phyloP scores from a whole-genome alignment of 1,140 invertebrate genomes.

The Diprion similis region DNA sequence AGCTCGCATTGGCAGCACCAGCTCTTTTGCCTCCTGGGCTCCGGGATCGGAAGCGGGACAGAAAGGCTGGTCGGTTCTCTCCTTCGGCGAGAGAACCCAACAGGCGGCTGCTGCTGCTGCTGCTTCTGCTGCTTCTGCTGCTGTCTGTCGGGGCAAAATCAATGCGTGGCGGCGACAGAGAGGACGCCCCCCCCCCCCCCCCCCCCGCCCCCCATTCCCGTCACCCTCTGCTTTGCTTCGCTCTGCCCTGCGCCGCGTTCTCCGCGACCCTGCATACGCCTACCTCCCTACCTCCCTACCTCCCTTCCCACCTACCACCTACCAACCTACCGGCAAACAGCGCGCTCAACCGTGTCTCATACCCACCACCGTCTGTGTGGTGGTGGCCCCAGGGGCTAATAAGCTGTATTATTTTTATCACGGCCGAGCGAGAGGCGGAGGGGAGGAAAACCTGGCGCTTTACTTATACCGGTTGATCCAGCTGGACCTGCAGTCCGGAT shows the following conservation, averaged over 20 bases:
- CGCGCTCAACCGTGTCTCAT: slow-evolving; percentile 16
- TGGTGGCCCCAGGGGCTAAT: slow-evolving; percentile 36
- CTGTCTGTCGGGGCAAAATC: slow-evolving; percentile 58
- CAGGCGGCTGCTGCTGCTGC: slow-evolving; percentile 20
- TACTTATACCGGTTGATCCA: not conserved
- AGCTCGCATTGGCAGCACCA: slow-evolving; percentile 4
- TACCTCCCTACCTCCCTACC: too few relatives aligned
- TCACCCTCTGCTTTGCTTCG: slow-evolving; percentile 17
- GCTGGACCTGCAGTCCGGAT: not conserved
- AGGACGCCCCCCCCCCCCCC: slow-evolving; percentile 34
- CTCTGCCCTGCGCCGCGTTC: slow-evolving; percentile 15
- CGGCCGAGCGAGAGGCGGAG: slow-evolving; percentile 25
- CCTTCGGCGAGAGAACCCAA: slow-evolving; percentile 18
- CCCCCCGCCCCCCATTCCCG: not conserved
- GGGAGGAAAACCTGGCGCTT: not conserved
- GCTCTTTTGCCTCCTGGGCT: slow-evolving; percentile 1
- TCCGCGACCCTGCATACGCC: not conserved
- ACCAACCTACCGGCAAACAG: slow-evolving; percentile 20
- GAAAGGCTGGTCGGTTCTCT: slow-evolving; percentile 27
- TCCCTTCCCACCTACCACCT: slow-evolving; percentile 10
- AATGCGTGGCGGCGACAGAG: slow-evolving; percentile 55
- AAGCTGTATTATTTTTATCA: slow-evolving; percentile 48
- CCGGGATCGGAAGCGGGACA: not conserved
- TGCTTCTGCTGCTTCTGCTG: slow-evolving; percentile 12
- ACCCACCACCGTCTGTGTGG: not conserved